Evolutionary conservation across 2,888 invertebrate species (phyloP), one percentile per base, ranked within the genome.

Genomic region (Dichetophora obliterata): DNA sequence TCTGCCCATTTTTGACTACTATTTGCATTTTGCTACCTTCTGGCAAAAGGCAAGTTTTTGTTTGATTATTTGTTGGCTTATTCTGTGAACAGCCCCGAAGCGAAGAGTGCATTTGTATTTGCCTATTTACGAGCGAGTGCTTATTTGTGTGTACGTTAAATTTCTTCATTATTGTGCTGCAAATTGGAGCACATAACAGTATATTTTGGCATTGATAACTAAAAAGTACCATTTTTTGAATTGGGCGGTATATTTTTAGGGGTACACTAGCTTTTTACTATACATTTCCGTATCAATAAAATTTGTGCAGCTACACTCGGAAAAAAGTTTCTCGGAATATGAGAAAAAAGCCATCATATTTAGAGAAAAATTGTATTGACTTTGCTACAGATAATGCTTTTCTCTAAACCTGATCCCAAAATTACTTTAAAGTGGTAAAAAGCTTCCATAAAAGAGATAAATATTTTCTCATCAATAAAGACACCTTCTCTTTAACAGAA

Each of bases 121-220:
- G 11, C 37, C 52, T 16, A 31, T 52, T 11, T 52, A 22, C 19
- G 24, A 27, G 4, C n/a, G 27, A 16, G 31, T 31, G n/a, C n/a
- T n/a, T n/a, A 5, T 50, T 27, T 31, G 34, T 70, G 54, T 54
- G 50, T 54, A n/a, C 27, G 19, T 50, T 50, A 8, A 22, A 70
- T 52, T 31, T 31, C 34, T 31, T 14, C 59, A 9, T 57, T 19
- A 73, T 63, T 73, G 50, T 73, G 34, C 24, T 31, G 27, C 50
- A 63, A 73, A 63, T 73, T 73, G 73, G n/a, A 63, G 63, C 73
- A 73, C 63, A 50, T 73, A 73, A 73, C 50, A 63, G 31, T 50
- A 19, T 27, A 34, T 71, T 37, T 66, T 19, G n/a, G 5, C 16
- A 19, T 34, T 34, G n/a, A 68, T 3, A 19, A 59, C 59, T 31